Evolutionary conservation across 2,888 invertebrate species (phyloP), one percentile per base, ranked within the genome.

Genomic region (Lypha dubia): DNA sequence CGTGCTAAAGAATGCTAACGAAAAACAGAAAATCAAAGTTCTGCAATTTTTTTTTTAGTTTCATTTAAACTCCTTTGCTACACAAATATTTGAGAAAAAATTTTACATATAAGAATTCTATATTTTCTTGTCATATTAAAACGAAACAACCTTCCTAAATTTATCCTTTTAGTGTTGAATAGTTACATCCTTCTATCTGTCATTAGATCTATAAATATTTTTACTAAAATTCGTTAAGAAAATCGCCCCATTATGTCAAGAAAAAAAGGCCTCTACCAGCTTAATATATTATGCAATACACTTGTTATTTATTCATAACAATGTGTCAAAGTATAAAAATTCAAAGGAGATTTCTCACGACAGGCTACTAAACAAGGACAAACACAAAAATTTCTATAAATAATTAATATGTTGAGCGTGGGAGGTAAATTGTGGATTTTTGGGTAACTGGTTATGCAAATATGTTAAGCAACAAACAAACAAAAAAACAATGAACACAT

Each of bases 401-500:
- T 65, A 46, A 46, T 17, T 17, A 11, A 58, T 46, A 17, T 17
- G 22, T 6, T 41, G 13, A 15, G 22, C 15, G 41, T 38, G 20
- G 24, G 62, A 8, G n/a, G 24, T 46, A 9, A 38, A n/a, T 17
- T 44, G 11, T 20, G 28, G 2, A 4, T 28, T 8, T 49, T 6
- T 17, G 49, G 17, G 17, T 4, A 63, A 28, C 7, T 20, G 4
- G n/a, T 46, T 38, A 44, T 60, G 60, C 20, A 60, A 60, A 60
- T 73, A 60, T 49, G n/a, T 13, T 73, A 56, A 53, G 53, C 24
- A 53, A 41, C 24, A 24, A n/a, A 49, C 22, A n/a, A 24, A 8
- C 13, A 4, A 28, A 28, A 28, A 28, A 28, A n/a, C n/a, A n/a
- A n/a, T n/a, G n/a, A n/a, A n/a, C n/a, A n/a, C n/a, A 11, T 53